Evolutionary conservation across 1,140 invertebrate species (phyloP), one percentile per base, ranked within the genome.

Genomic region (Cheumatopsyche charites): DNA sequence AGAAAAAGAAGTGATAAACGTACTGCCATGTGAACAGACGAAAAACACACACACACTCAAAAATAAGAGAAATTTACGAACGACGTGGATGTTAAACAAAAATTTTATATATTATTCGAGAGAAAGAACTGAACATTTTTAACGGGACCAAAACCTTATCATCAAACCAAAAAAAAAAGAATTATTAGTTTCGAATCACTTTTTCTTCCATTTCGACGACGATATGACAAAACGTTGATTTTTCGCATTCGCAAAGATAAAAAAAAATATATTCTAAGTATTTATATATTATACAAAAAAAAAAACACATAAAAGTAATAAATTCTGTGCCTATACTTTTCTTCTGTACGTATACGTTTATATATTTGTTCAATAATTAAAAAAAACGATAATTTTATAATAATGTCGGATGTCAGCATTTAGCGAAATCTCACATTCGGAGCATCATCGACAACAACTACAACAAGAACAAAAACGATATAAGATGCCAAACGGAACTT

Each of bases 401-500:
- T 47, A 6, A 47, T 4, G 13, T 12, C 43, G 43, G 43, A 47
- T 15, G 43, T 6, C 3, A 3, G 43, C 11, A 15, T 3, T 2
- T 47, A 47, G 29, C 17, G 12, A 26, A 15, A 17, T 15, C 29
- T 2, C 29, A 36, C 29, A 3, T 36, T 4, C 29, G 3, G 29
- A 36, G 3, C 29, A 36, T 4, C 29, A 36, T 4, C 29, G 9
- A 36, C 29, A 36, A 36, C 29, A 36, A 36, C 29, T 4, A 36
- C 29, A 36, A 36, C 29, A 36, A 36, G 3, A 36, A 58, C 55
- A 52, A 29, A 21, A 43, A 11, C 69, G 12, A 3, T 9, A 3
- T 36, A 76, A 73, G 47, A 76, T 76, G 75, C 75, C 63, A 21
- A 76, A 76, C 75, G 72, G 69, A 66, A 71, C 72, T n/a, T 76